Percentiles rank a stretch among this genome's conserved stretches.
Evolutionary conservation across 1,140 invertebrate genomes (phyloP).

Genomic region (Drosophila miranda): DNA sequence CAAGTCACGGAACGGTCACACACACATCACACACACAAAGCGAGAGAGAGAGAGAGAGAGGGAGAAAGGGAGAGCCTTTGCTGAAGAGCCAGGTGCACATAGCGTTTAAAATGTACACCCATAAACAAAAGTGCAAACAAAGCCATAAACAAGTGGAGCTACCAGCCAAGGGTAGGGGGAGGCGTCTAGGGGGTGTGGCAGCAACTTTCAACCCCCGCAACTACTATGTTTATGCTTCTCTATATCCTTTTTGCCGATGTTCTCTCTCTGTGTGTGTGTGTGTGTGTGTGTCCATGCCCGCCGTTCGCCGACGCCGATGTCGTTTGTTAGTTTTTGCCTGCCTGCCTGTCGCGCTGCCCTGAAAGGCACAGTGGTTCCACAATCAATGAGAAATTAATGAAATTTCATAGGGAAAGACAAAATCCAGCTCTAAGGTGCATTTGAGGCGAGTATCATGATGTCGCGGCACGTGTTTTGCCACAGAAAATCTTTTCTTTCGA

Average conservation of each 20-base stretch:
- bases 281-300: too few species aligned
- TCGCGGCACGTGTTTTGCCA: too few species aligned
- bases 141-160: slow-evolving; percentile 72
- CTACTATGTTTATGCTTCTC: too few species aligned
- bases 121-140: slow-evolving; percentile 81
- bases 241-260: too few species aligned
- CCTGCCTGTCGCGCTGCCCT: slow-evolving; percentile 5
- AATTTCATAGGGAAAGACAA: too few species aligned
- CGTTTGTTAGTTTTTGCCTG: slow-evolving; percentile 37
- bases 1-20: slow-evolving; percentile 66
- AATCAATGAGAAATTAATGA: too few species aligned
- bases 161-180: slow-evolving; percentile 6
- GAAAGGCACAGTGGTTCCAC: slow-evolving; percentile 9
- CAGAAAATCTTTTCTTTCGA: too few species aligned
- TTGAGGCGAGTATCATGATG: too few species aligned
- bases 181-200: neutral
- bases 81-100: slow-evolving; percentile 49
- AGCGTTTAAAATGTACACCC: slow-evolving; percentile 79
- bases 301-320: slow-evolving; percentile 9
- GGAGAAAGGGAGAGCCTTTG: slow-evolving; percentile 5
- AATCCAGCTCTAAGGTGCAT: too few species aligned
- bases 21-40: slow-evolving; percentile 24
- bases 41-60: slow-evolving; percentile 9
- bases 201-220: slow-evolving; percentile 20
- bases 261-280: too few species aligned